These are phyloP conservation scores for Dolichopus griseipennis DNA, from an alignment of 2,888 invertebrate species.

Conservation along the genomic window DNA sequence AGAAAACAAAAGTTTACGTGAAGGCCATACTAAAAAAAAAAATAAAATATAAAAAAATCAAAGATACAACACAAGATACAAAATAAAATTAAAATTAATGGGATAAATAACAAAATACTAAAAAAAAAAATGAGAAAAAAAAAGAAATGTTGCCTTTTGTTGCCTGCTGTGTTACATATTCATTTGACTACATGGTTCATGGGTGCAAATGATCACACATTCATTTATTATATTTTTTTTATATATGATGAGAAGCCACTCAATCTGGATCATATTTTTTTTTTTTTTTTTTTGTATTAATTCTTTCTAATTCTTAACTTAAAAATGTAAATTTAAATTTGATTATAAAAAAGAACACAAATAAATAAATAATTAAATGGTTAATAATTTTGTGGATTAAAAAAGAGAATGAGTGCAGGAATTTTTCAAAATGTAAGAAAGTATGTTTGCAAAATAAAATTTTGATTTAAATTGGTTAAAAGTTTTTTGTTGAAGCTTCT, in stretches of 20 bases:
- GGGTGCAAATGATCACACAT: conserved; percentile 2
- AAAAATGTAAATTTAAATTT: too few relatives aligned
- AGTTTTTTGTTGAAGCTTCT: too few relatives aligned
- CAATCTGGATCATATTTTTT: too few relatives aligned
- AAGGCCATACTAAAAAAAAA: neutral
- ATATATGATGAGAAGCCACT: neutral
- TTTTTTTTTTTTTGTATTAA: too few relatives aligned
- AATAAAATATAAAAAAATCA: neutral
- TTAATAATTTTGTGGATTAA: too few relatives aligned
- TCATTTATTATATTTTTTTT: neutral
- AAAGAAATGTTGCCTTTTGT: neutral
- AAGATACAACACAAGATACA: neutral
- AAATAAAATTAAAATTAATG: neutral
- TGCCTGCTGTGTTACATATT: neutral
- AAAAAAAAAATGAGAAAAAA: neutral
- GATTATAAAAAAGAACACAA: too few relatives aligned
- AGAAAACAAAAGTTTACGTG: neutral
- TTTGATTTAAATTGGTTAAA: too few relatives aligned
- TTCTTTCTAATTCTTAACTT: too few relatives aligned
- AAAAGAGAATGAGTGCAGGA: too few relatives aligned
- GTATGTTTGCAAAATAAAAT: too few relatives aligned
- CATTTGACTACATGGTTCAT: neutral
- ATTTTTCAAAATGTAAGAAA: too few relatives aligned
- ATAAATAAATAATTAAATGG: too few relatives aligned
- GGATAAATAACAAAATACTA: conserved; percentile 1